Evolutionary conservation across 2,888 invertebrate genomes (phyloP), one percentile per base, ranked within the genome.

Genomic region (Quadriops clusia): DNA sequence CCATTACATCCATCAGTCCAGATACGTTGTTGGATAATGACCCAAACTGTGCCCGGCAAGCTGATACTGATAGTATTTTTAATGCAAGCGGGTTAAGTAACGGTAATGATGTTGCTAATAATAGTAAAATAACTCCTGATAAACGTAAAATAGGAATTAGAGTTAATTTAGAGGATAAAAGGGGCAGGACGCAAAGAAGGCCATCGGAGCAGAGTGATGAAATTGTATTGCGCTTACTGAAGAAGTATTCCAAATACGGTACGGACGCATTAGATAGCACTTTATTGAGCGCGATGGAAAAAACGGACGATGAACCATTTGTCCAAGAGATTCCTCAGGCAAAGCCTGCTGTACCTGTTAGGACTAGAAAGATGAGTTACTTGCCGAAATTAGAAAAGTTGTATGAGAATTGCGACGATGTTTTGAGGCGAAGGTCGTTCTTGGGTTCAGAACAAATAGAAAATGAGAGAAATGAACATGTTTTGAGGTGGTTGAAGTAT

Each of bases 201-300:
- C 41, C 39, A 30, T 48, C 53, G 23, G 48, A 49, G 24, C 56
- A 58, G 39, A 58, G 53, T 39, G 62, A 62, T 41, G 60, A 61
- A 41, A 51, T 62, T 34, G 62, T 59, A 16, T 43, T 60, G 37
- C 49, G 54, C 39, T 44, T 62, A 35, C 47, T 61, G 21, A 57
- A 56, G 40, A 62, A 62, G 45, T 62, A 62, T 42, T 60, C 57
- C 42, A 59, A 59, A 37, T 61, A 61, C 36, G 60, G 58, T 36
- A 51, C 54, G 32, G 56, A 54, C 34, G 49, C 56, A 14, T 46
- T 59, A 12, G 60, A 57, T 32, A 48, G 55, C 33, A 53, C 59
- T 5, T 58, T 61, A 17, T 48, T 62, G 17, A 54, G 47, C 38
- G 60, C 60, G 24, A 51, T 60, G 17, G 58, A 56, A 39, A 48